These are phyloP conservation scores for Pseudolycoriella hygida DNA, from an alignment of 2,888 invertebrate genomes.

Conservation along the genomic window DNA sequence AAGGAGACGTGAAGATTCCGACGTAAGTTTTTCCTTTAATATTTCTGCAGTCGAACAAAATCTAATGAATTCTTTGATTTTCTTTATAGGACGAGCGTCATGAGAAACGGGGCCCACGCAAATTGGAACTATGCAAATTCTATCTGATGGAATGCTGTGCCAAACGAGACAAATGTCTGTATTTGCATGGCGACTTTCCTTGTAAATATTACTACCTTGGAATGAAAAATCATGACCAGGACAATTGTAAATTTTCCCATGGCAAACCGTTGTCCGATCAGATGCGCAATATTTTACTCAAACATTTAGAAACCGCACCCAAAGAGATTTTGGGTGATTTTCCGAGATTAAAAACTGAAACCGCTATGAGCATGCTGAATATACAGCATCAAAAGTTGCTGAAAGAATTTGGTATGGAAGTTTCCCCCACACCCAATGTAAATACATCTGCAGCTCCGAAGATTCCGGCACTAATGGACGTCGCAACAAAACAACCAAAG, in stretches of 20 bases:
- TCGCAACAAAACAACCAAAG: constrained; percentile 23
- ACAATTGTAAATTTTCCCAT: constrained; percentile 91
- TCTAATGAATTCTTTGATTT: no score
- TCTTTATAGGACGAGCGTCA: constrained; percentile 45
- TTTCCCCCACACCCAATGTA: constrained; percentile 7
- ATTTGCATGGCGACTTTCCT: constrained; percentile 93
- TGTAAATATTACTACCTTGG: constrained; percentile 95
- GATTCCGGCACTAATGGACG: constrained; percentile 26
- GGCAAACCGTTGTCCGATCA: constrained; percentile 69
- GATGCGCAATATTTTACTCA: constrained; percentile 42
- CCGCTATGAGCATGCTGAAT: constrained; percentile 38
- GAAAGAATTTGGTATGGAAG: constrained; percentile 25
- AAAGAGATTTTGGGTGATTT: constrained; percentile 85
- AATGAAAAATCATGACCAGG: constrained; percentile 60
- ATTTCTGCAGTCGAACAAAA: not conserved
- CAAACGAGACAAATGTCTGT: constrained; percentile 87
- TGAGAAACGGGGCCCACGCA: constrained; percentile 36
- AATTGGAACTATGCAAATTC: constrained; percentile 91
- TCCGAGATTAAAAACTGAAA: constrained; percentile 62
- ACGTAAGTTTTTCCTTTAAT: constrained; percentile 38
- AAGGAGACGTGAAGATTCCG: constrained; percentile 44
- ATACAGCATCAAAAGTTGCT: constrained; percentile 32
- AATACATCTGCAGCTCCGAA: not conserved
- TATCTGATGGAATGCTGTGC: constrained; percentile 91
- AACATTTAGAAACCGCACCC: constrained; percentile 78